Evolutionary conservation across 37 sponge, comb jelly and placozoan species (phyloP).

Genomic region (Spongia lamella): DNA sequence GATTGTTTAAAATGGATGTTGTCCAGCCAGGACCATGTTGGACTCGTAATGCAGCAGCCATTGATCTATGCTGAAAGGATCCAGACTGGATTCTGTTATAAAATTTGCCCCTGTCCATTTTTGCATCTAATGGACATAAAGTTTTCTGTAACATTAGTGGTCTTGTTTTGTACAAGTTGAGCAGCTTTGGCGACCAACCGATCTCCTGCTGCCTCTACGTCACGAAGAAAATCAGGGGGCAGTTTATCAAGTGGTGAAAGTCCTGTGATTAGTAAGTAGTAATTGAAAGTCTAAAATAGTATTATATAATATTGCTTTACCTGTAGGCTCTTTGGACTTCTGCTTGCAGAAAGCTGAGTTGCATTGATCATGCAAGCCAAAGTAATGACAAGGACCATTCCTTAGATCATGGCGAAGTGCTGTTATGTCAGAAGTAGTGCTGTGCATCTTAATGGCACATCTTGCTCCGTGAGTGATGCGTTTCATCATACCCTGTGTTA

Average conservation of each 20-base stretch:
- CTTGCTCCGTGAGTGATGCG: conserved; percentile 15
- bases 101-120: neutral
- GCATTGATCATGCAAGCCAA: conserved; percentile 10
- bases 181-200: neutral
- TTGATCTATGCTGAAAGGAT: neutral
- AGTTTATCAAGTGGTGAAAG: conserved; percentile 1
- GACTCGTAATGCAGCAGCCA: neutral
- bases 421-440: neutral
- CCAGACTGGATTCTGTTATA: neutral
- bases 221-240: neutral
- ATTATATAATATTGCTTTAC: no score
- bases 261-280: neutral
- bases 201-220: neutral
- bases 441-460: conserved; percentile 16
- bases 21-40: neutral
- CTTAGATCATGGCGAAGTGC: conserved; percentile 6
- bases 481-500: conserved; percentile 1
- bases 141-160: no score
- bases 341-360: conserved; percentile 9
- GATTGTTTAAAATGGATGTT: neutral
- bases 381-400: conserved; percentile 18
- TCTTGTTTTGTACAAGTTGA: neutral
- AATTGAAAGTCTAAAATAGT: no score
- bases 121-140: neutral
- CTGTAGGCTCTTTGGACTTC: neutral